Percentiles rank a stretch among this genome's conserved stretches.
Conservation (phyloP, 2,888 invertebrate genomes). For the Zygaena filipendulae region DNA sequence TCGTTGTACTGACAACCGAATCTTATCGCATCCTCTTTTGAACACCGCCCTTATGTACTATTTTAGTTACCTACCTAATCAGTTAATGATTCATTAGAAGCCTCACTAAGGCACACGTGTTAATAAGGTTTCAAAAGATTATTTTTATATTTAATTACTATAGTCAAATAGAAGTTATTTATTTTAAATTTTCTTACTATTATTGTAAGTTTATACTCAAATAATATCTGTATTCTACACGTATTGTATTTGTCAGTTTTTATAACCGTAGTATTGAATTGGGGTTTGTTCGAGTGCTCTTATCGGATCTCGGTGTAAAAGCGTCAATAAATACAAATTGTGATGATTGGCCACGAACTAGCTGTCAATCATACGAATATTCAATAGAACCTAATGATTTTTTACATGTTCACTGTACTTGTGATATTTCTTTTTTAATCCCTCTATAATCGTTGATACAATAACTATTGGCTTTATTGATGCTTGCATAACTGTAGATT, state of each 20-base stretch:
- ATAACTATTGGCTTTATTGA: background rate
- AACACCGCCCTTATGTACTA: conserved; percentile 40
- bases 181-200: too few species aligned
- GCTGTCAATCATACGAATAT: conserved; percentile 26
- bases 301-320: conserved; percentile 23
- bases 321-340: conserved; percentile 44
- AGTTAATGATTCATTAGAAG: conserved; percentile 47
- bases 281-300: conserved; percentile 34
- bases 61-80: conserved; percentile 24
- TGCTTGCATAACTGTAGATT: background rate
- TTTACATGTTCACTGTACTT: conserved; percentile 13
- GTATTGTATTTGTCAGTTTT: too few species aligned
- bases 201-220: too few species aligned
- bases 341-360: conserved; percentile 35
- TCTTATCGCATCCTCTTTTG: conserved; percentile 52
- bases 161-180: too few species aligned
- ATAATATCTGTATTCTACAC: too few species aligned
- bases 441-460: background rate
- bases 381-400: conserved; percentile 36
- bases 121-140: too few species aligned
- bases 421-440: conserved; percentile 15
- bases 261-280: too few species aligned
- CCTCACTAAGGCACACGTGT: conserved; percentile 24
- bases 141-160: too few species aligned
- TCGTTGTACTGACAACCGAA: conserved; percentile 27